phyloP scores from a whole-genome alignment of 2,888 invertebrate genomes.

The Cyaniris semiargus region DNA sequence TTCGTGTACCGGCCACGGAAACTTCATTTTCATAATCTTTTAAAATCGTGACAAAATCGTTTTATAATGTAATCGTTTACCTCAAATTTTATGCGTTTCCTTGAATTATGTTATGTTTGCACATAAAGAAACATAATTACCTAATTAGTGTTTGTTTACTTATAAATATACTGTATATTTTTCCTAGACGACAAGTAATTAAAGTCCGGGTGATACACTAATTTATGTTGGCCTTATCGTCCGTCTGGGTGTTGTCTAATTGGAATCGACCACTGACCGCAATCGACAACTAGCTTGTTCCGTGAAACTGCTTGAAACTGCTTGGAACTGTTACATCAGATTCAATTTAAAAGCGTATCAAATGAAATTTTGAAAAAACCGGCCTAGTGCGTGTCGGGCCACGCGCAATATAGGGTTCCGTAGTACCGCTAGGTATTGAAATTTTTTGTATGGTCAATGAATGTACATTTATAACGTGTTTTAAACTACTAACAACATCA shows the following conservation, averaged over 20 bases:
- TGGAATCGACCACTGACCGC: conserved; percentile 1
- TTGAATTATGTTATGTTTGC: not conserved
- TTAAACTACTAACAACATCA: too few relatives aligned
- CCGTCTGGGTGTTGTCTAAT: conserved; percentile 41
- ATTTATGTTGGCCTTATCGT: conserved; percentile 31
- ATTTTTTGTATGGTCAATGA: too few relatives aligned
- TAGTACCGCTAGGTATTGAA: too few relatives aligned
- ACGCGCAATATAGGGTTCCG: too few relatives aligned
- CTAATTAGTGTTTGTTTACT: not conserved
- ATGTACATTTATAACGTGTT: too few relatives aligned
- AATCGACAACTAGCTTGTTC: not conserved
- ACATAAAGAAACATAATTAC: not conserved
- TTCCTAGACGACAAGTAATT: conserved; percentile 17
- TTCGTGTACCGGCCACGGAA: too few relatives aligned
- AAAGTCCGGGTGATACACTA: conserved; percentile 1
- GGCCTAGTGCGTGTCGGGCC: too few relatives aligned
- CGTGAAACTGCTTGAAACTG: not conserved
- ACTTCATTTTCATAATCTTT: too few relatives aligned
- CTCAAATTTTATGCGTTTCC: not conserved
- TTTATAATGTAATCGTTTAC: too few relatives aligned
- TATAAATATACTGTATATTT: not conserved
- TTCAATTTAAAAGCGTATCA: too few relatives aligned
- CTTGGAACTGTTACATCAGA: not conserved
- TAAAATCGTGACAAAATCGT: too few relatives aligned
- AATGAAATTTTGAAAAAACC: too few relatives aligned